Base-by-base conservation (phyloP, 1,140 invertebrate species). In the Amyelois transitella region DNA sequence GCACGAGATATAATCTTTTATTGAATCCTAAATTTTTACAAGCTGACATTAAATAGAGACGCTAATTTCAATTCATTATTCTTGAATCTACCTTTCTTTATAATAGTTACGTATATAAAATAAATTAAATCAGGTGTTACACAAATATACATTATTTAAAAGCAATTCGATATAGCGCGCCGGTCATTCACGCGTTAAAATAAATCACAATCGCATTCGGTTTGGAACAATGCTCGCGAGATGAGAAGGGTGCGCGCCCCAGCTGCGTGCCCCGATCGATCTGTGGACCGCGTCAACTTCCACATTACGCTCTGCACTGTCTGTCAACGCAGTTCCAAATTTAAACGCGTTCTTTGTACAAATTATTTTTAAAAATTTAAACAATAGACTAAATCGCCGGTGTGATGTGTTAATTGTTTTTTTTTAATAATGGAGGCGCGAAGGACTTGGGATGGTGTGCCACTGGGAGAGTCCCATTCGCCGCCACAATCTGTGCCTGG, bases 401-500 rank as follows among this genome's bases (percentile, higher is more conserved):
- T 69, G 57, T 68, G 53, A 75, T 70, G 67, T 67, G 54, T 64
- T 79, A 64, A 62, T 53, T 65, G 56, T 62, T 66, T 66, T 49
- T 54, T 58, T 60, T 59, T 6, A 52, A 81, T 50, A 32, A 88
- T 88, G 82, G 85, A 88, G 64, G 83, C 76, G 60, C 79, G 84
- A 70, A 79, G 82, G 68, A 64, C 64, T 62, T 86, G 87, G 85
- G 86, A 86, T 72, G 79, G 81, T 38, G 75, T 83, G 69, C 80
- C 81, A 61, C 53, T 84, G 73, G 80, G 78, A 49, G 88, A 83
- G 60, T 88, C 91, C 0, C 88, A 89, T 44, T 91, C 90, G 56
- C 90, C 87, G 72, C 90, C 89, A 55, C 90, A 89, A 67, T 91
- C 86, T 71, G 91, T 93, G 55, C 92, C 92, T n/a, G 94, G 93